Conservation (phyloP, 2,888 invertebrate genomes). For the Entomobrya proxima region DNA sequence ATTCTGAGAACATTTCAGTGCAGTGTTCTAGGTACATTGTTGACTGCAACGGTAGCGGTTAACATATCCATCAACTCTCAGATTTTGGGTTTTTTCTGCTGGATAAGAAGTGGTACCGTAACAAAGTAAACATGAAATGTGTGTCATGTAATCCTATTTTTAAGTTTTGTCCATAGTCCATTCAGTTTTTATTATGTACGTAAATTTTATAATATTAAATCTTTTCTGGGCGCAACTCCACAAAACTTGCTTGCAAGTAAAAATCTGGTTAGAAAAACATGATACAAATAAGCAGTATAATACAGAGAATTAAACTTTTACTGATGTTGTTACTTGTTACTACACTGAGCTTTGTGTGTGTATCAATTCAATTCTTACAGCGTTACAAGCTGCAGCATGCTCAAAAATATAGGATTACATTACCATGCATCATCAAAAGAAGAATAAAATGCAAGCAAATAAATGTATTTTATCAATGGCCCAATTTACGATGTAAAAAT, state of each 20-base stretch:
- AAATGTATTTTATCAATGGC: not conserved
- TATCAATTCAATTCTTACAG: not conserved
- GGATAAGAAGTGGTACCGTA: slow-evolving; percentile 28
- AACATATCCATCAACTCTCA: too few species aligned
- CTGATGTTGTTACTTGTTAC: not conserved
- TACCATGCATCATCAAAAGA: not conserved
- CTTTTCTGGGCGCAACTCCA: not conserved
- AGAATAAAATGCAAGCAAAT: not conserved
- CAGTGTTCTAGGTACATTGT: too few species aligned
- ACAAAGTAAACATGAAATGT: slow-evolving; percentile 33
- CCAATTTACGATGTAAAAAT: not conserved
- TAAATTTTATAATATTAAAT: too few species aligned
- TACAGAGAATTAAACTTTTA: not conserved
- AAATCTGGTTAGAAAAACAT: slow-evolving; percentile 4
- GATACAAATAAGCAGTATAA: not conserved
- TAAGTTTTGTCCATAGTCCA: not conserved
- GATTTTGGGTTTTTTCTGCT: not conserved
- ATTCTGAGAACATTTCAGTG: too few species aligned
- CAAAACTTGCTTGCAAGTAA: not conserved
- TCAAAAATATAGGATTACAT: slow-evolving; percentile 20
- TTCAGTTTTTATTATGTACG: not conserved
- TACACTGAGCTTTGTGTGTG: not conserved
- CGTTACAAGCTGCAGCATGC: not conserved
- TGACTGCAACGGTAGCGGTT: too few species aligned
- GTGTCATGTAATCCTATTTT: slow-evolving; percentile 52